A percentile compares a stretch with the other conserved stretches of the same genome.
These are phyloP conservation scores for Rhagoletis zephyria DNA, from an alignment of 1,140 invertebrate species.

Conservation along the genomic window DNA sequence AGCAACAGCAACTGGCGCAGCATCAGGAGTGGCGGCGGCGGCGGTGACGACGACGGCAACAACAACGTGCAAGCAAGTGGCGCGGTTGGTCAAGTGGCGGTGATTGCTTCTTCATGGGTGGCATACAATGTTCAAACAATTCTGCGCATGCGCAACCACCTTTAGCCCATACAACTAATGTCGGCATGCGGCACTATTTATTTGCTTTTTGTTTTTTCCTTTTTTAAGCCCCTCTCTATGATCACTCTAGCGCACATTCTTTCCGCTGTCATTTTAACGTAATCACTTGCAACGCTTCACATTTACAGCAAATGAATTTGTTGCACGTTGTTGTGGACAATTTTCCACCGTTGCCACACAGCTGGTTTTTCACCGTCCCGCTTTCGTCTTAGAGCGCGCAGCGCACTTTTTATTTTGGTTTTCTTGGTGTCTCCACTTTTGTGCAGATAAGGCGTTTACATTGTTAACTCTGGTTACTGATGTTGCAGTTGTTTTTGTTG, in stretches of 20 bases:
- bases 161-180: not conserved
- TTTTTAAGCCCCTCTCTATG: not conserved
- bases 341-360: slow-evolving; percentile 12
- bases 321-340: slow-evolving; percentile 49
- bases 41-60: not conserved
- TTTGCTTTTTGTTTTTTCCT: not conserved
- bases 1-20: not conserved
- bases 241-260: slow-evolving; percentile 5
- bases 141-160: slow-evolving; percentile 1
- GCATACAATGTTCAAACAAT: slow-evolving; percentile 47
- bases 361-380: not conserved
- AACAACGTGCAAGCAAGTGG: not conserved
- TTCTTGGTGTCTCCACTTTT: slow-evolving; percentile 22
- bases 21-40: not conserved
- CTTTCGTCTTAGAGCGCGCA: not conserved
- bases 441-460: slow-evolving; percentile 45
- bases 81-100: slow-evolving; percentile 6
- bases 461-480: slow-evolving; percentile 30
- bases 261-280: slow-evolving; percentile 38
- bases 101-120: slow-evolving; percentile 51
- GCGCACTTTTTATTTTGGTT: not conserved
- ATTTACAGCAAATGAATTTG: slow-evolving; percentile 51
- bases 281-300: slow-evolving; percentile 48
- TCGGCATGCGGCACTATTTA: not conserved
- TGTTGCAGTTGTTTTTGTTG: not conserved